Conservation (phyloP, 1,140 invertebrate genomes). For the Formica exsecta region DNA sequence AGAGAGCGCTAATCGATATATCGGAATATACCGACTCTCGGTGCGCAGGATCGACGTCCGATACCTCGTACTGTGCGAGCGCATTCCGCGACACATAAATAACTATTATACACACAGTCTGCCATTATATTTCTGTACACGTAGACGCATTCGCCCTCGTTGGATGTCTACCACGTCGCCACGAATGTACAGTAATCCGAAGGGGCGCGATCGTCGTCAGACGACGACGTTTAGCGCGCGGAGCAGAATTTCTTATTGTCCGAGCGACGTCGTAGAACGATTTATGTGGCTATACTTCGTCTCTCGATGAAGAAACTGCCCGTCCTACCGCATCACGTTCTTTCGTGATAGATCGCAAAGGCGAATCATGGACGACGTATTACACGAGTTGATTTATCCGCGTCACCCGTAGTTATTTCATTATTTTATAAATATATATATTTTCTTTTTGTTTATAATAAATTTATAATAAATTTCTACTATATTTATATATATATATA, state of each 20-base stretch:
- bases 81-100: conserved; percentile 78
- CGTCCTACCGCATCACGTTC: conserved; percentile 42
- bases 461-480: background rate
- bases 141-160: conserved; percentile 66
- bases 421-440: background rate
- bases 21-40: background rate
- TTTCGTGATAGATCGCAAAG: conserved; percentile 54
- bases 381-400: conserved; percentile 26
- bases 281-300: conserved; percentile 74
- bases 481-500: background rate
- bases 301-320: conserved; percentile 52
- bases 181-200: conserved; percentile 65
- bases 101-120: conserved; percentile 75
- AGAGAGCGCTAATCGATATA: conserved; percentile 64
- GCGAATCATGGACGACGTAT: conserved; percentile 38
- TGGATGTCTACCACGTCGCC: conserved; percentile 34
- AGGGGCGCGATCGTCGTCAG: conserved; percentile 49
- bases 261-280: conserved; percentile 58
- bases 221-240: conserved; percentile 69
- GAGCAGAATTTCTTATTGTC: conserved; percentile 69
- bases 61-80: conserved; percentile 9
- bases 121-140: conserved; percentile 71
- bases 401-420: no score
- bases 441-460: conserved; percentile 5
- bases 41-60: conserved; percentile 28